Percentiles rank a stretch among this genome's conserved stretches.
These are phyloP conservation scores for Syritta pipiens DNA, from an alignment of 2,888 invertebrate species.

Conservation along the genomic window DNA sequence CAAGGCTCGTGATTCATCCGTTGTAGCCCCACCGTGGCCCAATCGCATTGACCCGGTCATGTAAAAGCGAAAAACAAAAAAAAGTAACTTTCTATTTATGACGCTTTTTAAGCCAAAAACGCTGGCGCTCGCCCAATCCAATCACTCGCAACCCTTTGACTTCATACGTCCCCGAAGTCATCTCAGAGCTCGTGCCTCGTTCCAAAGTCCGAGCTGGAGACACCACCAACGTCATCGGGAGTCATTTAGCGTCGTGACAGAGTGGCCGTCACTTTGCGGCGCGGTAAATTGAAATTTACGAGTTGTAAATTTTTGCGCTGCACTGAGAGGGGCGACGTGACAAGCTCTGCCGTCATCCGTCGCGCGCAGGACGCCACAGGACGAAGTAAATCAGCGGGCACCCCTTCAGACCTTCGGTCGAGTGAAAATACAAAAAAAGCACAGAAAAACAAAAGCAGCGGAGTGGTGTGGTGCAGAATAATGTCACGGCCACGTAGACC, in stretches of 20 bases:
- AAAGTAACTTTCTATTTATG: slow-evolving; percentile 32
- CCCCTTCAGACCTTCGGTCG: not conserved
- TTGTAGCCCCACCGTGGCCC: not conserved
- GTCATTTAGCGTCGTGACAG: not conserved
- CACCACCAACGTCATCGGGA: not conserved
- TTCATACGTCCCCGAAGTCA: slow-evolving; percentile 19
- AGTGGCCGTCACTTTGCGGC: slow-evolving; percentile 21
- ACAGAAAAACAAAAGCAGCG: slow-evolving; percentile 44
- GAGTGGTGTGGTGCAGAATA: slow-evolving; percentile 52
- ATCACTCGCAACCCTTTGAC: slow-evolving; percentile 29
- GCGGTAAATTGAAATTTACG: slow-evolving; percentile 44
- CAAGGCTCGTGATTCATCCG: slow-evolving; percentile 10
- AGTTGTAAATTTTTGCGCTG: no score
- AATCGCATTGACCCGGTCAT: slow-evolving; percentile 6
- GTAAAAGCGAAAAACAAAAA: slow-evolving; percentile 14
- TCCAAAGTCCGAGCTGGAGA: no score
- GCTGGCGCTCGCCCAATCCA: slow-evolving; percentile 53
- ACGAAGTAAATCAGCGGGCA: slow-evolving; percentile 49
- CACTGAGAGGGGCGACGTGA: not conserved
- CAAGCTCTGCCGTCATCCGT: slow-evolving; percentile 38
- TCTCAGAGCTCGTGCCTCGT: no score
- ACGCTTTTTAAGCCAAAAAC: slow-evolving; percentile 40
- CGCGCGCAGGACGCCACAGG: not conserved
- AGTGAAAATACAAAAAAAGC: not conserved
- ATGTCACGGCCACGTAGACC: slow-evolving; percentile 54